These are phyloP conservation scores for Rhagonycha fulva DNA, from an alignment of 2,888 invertebrate species.

Conservation along the genomic window DNA sequence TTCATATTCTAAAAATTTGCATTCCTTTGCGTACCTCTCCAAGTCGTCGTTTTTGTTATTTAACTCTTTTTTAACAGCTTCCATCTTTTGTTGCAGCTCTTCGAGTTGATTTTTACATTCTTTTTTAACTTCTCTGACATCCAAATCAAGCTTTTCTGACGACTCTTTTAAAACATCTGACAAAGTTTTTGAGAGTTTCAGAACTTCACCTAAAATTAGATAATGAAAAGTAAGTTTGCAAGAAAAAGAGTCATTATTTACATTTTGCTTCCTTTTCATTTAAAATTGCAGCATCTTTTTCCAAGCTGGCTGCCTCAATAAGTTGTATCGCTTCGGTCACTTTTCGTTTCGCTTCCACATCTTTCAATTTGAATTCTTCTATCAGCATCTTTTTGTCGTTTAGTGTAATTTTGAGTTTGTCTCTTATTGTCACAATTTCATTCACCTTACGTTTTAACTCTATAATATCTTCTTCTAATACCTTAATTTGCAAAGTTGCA, in stretches of 20 bases:
- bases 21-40: slow-evolving; percentile 61
- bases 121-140: slow-evolving; percentile 62
- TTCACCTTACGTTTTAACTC: slow-evolving; percentile 53
- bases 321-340: slow-evolving; percentile 62
- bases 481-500: slow-evolving; percentile 53
- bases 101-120: slow-evolving; percentile 64
- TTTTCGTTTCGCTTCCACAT: slow-evolving; percentile 58
- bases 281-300: slow-evolving; percentile 60
- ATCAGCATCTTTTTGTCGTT: slow-evolving; percentile 51
- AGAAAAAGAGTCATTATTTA: no score
- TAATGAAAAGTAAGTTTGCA: no score
- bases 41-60: slow-evolving; percentile 61
- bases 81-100: slow-evolving; percentile 61
- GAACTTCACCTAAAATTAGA: slow-evolving; percentile 62
- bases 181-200: slow-evolving; percentile 59
- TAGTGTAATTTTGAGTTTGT: slow-evolving; percentile 55
- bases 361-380: slow-evolving; percentile 53
- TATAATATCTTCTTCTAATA: slow-evolving; percentile 58
- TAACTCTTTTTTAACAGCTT: slow-evolving; percentile 61
- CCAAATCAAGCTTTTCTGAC: slow-evolving; percentile 61
- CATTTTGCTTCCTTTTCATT: slow-evolving; percentile 55
- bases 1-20: slow-evolving; percentile 59
- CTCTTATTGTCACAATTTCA: slow-evolving; percentile 40
- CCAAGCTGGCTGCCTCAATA: slow-evolving; percentile 61
- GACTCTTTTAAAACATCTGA: slow-evolving; percentile 61